Evolutionary conservation across 2,113 vertebrate species (phyloP), one percentile per base, ranked within the genome.

Genomic region (Orientallactaga bullata): DNA sequence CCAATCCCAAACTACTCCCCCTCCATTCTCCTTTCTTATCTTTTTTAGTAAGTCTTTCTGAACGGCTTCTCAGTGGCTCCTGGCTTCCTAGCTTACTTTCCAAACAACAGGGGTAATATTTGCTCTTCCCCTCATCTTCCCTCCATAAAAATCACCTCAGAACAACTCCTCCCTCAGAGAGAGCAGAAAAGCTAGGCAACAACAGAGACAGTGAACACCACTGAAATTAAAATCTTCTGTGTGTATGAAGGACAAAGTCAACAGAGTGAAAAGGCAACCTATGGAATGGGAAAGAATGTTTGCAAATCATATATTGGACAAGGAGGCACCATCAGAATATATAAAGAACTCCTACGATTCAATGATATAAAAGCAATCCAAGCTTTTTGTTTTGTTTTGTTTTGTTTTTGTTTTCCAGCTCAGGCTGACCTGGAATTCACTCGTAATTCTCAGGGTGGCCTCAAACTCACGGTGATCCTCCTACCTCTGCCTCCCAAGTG

Each of bases 1-100:
- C 95, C 95, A 92, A 92, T 39, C 61, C 77, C 86, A 93, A 93
- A 92, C 71, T 88, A 94, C 66, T 81, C 95, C 71, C 55, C 85
- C 61, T 79, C 32, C 35, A 61, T 81, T 87, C 65, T 5, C 80
- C 28, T 61, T 95, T 83, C 39, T 79, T 82, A 39, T 74, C 71
- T 93, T 95, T 79, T 91, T 95, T 86, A 89, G 79, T 69, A 85
- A 73, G 66, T 89, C 68, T 84, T 78, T 81, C 83, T 28, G 30
- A 60, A 55, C 63, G 30, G 5, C 72, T 86, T 65, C 78, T 24
- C 26, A 32, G 66, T 30, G 32, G 88, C 58, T 89, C 95, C 80
- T 72, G 61, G 66, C 95, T 76, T 47, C 35, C 4, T 21, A 69
- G 60, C 68, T 94, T 68, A 86, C 63, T 87, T 94, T 81, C 37